Evolutionary conservation across 2,888 invertebrate genomes (phyloP), one percentile per base, ranked within the genome.

Genomic region (Geotrupes spiniger): DNA sequence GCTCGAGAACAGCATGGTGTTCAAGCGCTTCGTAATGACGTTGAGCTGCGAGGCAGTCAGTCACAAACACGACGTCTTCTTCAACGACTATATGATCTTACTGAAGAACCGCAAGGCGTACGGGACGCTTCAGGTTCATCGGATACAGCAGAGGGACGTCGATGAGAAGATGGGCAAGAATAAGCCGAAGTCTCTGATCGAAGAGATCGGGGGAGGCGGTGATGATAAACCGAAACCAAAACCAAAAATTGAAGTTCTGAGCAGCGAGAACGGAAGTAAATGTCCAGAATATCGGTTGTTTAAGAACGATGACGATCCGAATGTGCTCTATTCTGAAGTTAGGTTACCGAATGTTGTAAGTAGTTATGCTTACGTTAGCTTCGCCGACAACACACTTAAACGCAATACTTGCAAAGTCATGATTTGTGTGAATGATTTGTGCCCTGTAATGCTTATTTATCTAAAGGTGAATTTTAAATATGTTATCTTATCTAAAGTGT

Each of bases 41-140:
- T 81, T 92, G 1, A 83, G 87, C 3, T 82, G 91, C 63, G 90
- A 92, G 67, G 93, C 83, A 0, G 61, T 89, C 1, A 82, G 87
- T 52, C 80, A 87, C 58, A 94, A 94, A 73, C 89, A 89, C 65
- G 81, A 85, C 40, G 78, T 87, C 61, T 77, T 80, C 64, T 71
- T 91, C 27, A 80, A 82, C 51, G 77, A 81, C 61, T 80, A 85
- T 28, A 84, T 80, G 58, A 80, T 83, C 2, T 75, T 87, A 43
- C 69, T 92, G 50, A 85, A 83, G 64, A 85, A 91, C 73, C 79
- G 84, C 27, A 88, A 85, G 69, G 81, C 80, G 14, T 81, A 87
- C 65, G 91, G 91, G 2, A 82, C 77, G 36, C 71, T 92, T 21
- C 85, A 87, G 52, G 75, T 81, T 25, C 90, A 91, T 68, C 80